Percentiles rank a stretch among this genome's conserved stretches.
Evolutionary conservation across 2,888 invertebrate species (phyloP).

Genomic region (Thymelicus acteon): DNA sequence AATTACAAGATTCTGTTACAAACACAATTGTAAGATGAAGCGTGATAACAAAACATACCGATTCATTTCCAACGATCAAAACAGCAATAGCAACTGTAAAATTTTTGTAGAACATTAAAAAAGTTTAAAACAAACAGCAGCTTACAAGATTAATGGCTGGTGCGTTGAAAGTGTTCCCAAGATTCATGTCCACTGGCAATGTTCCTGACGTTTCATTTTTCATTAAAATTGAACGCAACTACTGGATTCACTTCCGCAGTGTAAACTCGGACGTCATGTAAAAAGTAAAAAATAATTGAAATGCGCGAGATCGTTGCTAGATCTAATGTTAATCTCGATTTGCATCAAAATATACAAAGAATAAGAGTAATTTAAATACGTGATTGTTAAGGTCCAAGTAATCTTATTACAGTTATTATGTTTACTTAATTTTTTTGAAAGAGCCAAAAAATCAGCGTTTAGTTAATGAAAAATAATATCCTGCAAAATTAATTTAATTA

Average conservation of each 20-base stretch:
- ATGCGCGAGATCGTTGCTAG: too few species aligned
- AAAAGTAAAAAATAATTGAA: neutral
- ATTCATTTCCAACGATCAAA: neutral
- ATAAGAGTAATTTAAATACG: too few species aligned
- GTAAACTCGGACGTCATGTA: neutral
- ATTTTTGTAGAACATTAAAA: slow-evolving; percentile 18
- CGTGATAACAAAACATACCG: neutral
- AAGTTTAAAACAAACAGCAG: slow-evolving; percentile 27
- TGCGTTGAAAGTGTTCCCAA: slow-evolving; percentile 33
- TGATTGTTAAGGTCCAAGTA: too few species aligned
- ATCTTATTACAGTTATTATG: too few species aligned
- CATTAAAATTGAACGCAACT: slow-evolving; percentile 33
- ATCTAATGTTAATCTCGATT: too few species aligned
- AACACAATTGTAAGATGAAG: too few species aligned
- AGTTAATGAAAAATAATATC: too few species aligned
- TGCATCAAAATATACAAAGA: too few species aligned
- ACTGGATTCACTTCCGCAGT: slow-evolving; percentile 23
- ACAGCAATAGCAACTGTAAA: neutral
- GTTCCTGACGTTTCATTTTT: slow-evolving; percentile 33
- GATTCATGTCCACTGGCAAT: slow-evolving; percentile 34
- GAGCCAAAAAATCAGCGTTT: too few species aligned
- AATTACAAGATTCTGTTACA: too few species aligned
- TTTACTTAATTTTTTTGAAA: too few species aligned
- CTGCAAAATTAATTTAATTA: too few species aligned
- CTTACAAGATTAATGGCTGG: slow-evolving; percentile 26